A percentile compares a stretch with the other conserved stretches of the same genome.
These are phyloP conservation scores for Spongilla lacustris DNA, from an alignment of 37 sponge, comb jelly and placozoan genomes.

Conservation along the genomic window DNA sequence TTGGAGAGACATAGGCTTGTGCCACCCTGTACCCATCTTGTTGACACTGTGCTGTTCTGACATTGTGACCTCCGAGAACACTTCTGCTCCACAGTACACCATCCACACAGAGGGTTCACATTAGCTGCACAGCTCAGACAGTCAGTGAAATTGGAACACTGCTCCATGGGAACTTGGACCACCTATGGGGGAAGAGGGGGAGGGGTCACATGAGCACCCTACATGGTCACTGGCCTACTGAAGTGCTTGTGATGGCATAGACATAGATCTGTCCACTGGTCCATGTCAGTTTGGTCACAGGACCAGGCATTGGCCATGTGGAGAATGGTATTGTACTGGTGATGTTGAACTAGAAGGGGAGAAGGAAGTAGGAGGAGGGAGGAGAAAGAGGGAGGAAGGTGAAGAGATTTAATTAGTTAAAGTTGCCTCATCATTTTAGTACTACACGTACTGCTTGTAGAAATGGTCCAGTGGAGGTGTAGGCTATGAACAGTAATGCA, in stretches of 20 bases:
- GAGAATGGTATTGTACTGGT: background rate
- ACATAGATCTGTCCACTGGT: conserved; percentile 54
- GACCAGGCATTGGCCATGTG: conserved; percentile 14
- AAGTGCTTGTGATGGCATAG: conserved; percentile 19
- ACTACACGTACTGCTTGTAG: too few species aligned
- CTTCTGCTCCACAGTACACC: conserved; percentile 90
- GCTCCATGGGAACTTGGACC: conserved; percentile 39
- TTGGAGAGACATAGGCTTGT: conserved; percentile 18
- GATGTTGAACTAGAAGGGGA: background rate
- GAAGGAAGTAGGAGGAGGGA: too few species aligned
- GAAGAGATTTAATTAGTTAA: too few species aligned
- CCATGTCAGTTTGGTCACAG: conserved; percentile 30
- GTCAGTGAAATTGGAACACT: conserved; percentile 41
- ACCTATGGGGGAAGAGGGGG: conserved; percentile 32
- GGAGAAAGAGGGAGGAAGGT: too few species aligned
- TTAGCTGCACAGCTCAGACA: conserved; percentile 44
- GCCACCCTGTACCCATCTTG: conserved; percentile 38
- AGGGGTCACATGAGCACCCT: too few species aligned
- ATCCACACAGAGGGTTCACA: conserved; percentile 83
- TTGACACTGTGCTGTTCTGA: conserved; percentile 37
- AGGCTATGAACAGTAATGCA: too few species aligned
- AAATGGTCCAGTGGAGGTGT: too few species aligned
- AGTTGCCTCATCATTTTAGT: too few species aligned
- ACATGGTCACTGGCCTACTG: conserved; percentile 6
- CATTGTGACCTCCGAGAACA: conserved; percentile 77